Conservation (phyloP, 2,113 vertebrate species). For the Charadrius vociferus region DNA sequence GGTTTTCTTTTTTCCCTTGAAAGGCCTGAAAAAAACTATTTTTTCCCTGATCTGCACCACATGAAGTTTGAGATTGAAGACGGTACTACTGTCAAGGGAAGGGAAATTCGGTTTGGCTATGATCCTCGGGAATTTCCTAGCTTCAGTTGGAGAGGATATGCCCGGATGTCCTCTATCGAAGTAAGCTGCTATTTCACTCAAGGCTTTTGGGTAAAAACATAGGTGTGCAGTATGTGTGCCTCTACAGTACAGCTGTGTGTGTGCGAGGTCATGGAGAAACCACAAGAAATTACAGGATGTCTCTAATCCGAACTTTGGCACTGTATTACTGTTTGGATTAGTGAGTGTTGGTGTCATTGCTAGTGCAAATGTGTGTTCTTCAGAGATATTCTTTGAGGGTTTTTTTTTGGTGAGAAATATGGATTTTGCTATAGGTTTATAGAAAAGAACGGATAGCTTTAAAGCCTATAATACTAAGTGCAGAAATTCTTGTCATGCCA, state of each 20-base stretch:
- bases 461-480: background rate
- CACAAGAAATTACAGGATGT: background rate
- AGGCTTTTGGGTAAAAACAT: background rate
- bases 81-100: conserved; percentile 78
- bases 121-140: conserved; percentile 82
- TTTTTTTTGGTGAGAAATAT: background rate
- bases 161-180: conserved; percentile 84
- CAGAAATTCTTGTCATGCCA: background rate
- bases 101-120: conserved; percentile 84
- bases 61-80: conserved; percentile 92
- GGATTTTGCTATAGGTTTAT: background rate
- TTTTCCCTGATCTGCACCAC: conserved; percentile 90
- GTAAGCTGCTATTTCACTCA: conserved; percentile 65
- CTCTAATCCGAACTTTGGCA: background rate
- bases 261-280: background rate
- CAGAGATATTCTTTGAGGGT: background rate
- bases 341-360: background rate
- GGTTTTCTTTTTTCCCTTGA: background rate
- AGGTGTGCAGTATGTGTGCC: background rate
- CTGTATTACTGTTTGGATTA: background rate
- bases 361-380: background rate
- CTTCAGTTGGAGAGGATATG: conserved; percentile 94
- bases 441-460: background rate
- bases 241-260: background rate
- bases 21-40: conserved; percentile 84